Evolutionary conservation across 2,888 invertebrate genomes (phyloP).

Genomic region (Punctoribates punctum): DNA sequence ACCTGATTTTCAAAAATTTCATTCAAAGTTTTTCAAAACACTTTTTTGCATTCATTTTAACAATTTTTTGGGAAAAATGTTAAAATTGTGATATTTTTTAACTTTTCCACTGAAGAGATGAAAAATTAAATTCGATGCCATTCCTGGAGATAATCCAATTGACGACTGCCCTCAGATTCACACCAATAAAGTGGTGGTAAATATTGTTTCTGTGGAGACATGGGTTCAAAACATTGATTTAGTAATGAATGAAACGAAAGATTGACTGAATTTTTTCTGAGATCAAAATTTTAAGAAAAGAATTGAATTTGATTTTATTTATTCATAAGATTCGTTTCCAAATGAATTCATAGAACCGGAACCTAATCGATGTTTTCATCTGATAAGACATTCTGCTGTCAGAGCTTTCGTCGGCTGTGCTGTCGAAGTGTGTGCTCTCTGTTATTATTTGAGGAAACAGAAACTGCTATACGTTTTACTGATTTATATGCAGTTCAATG

Average conservation of each 20-base stretch:
- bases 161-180: too few relatives aligned
- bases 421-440: conserved; percentile 16
- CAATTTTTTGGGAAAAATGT: too few relatives aligned
- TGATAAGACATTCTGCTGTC: conserved; percentile 2
- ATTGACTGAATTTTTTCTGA: background rate
- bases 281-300: background rate
- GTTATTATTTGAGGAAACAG: conserved; percentile 14
- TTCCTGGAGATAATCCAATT: too few relatives aligned
- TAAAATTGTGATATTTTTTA: too few relatives aligned
- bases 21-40: background rate
- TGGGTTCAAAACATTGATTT: background rate
- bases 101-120: too few relatives aligned
- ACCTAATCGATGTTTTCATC: conserved; percentile 24
- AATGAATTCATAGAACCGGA: conserved; percentile 3
- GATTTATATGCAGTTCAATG: conserved; percentile 35
- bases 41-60: too few relatives aligned
- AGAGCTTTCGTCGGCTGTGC: background rate
- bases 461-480: conserved; percentile 22
- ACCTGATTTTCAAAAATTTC: background rate
- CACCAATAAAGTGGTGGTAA: too few relatives aligned
- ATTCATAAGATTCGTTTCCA: background rate
- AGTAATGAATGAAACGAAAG: background rate
- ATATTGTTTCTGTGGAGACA: too few relatives aligned
- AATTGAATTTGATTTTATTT: background rate
- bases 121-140: too few relatives aligned